A percentile compares a stretch with the other conserved stretches of the same genome.
Evolutionary conservation across 2,888 invertebrate species (phyloP).

Genomic region (Oscheius sp.): DNA sequence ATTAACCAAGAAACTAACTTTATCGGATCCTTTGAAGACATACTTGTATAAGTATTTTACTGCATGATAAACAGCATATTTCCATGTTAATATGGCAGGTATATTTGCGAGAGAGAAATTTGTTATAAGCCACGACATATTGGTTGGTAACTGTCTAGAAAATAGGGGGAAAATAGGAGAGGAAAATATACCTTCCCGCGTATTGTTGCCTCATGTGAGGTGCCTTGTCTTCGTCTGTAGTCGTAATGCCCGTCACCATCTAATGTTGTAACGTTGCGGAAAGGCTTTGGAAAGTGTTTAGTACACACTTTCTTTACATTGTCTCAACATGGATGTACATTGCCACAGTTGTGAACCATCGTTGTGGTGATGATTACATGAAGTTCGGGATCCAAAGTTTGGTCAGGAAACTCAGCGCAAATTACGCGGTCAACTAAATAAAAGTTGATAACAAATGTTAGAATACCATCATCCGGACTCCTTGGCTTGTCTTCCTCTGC

Average conservation of each 20-base stretch:
- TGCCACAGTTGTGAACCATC: constrained; percentile 63
- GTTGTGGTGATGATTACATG: constrained; percentile 45
- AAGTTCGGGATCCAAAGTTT: constrained; percentile 39
- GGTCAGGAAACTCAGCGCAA: constrained; percentile 53
- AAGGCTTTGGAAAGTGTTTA: constrained; percentile 71
- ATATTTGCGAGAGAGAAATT: constrained; percentile 40
- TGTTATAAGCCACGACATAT: constrained; percentile 71
- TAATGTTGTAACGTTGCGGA: constrained; percentile 58
- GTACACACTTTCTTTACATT: constrained; percentile 66
- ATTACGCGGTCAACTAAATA: constrained; percentile 34
- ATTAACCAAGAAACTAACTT: neutral
- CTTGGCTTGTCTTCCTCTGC: constrained; percentile 59
- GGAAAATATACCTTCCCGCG: neutral
- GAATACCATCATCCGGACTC: neutral
- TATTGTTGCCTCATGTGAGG: constrained; percentile 43
- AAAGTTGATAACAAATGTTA: neutral
- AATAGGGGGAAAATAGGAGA: neutral
- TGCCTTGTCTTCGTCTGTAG: constrained; percentile 67
- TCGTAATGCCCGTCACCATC: constrained; percentile 69
- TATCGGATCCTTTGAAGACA: constrained; percentile 48
- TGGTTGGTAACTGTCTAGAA: constrained; percentile 61
- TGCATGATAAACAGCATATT: constrained; percentile 58
- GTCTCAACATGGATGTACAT: constrained; percentile 70
- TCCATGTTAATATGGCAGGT: constrained; percentile 62
- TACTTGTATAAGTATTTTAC: constrained; percentile 53